Evolutionary conservation across 2,797 vertebrate species (phyloP).

Genomic region (Brotogeris chrysoptera): DNA sequence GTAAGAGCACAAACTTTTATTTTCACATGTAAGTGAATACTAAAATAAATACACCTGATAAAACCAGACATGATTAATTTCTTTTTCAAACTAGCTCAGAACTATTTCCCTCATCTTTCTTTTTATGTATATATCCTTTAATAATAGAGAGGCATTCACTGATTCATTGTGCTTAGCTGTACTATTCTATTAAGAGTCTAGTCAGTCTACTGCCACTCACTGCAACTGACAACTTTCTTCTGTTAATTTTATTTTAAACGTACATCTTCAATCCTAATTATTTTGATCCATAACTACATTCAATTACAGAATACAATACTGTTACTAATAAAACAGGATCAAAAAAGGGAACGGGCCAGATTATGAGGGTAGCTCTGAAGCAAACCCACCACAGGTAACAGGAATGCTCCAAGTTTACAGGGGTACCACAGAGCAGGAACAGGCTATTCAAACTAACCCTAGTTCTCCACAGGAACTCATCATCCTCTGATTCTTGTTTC

Average conservation of each 20-base stretch:
- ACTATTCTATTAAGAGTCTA: not conserved
- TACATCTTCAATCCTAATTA: not conserved
- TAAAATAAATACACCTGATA: not conserved
- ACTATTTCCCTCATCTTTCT: not conserved
- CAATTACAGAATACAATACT: not conserved
- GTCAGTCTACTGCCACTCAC: not conserved
- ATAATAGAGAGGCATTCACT: not conserved
- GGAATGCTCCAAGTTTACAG: not conserved
- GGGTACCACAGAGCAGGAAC: not conserved
- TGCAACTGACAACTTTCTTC: not conserved
- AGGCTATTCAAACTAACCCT: not conserved
- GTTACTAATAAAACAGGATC: not conserved
- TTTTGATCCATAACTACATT: not conserved
- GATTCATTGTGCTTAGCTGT: not conserved
- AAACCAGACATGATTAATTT: not conserved
- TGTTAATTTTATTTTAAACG: not conserved
- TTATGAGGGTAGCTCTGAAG: not conserved
- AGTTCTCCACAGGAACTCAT: not conserved
- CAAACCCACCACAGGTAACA: not conserved
- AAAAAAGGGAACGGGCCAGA: not conserved
- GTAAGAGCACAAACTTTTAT: not conserved
- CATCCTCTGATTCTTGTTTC: not conserved
- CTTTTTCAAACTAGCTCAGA: not conserved
- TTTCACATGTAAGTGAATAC: not conserved
- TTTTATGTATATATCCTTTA: not conserved